These are phyloP conservation scores for Scleropages formosus DNA, from an alignment of 2,797 vertebrate genomes.

Conservation along the genomic window DNA sequence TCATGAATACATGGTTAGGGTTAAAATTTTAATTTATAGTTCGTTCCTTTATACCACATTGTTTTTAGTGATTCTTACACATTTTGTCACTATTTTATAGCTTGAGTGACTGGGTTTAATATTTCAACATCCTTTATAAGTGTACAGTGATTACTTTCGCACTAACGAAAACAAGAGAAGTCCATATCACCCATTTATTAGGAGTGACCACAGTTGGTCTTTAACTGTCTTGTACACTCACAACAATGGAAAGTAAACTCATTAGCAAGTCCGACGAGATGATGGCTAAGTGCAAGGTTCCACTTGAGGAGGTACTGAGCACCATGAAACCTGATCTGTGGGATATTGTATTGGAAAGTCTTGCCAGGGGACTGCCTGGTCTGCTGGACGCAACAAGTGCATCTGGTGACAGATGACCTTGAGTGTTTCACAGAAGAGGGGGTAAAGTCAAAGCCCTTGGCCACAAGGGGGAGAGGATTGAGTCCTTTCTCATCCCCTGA, in stretches of 20 bases:
- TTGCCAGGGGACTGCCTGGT: conserved; percentile 7
- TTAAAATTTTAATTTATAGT: too few relatives aligned
- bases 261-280: conserved; percentile 19
- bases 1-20: too few relatives aligned
- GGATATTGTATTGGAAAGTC: conserved; percentile 26
- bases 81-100: too few relatives aligned
- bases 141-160: too few relatives aligned
- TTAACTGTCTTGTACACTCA: background rate
- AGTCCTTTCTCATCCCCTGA: conserved; percentile 40
- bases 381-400: background rate
- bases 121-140: too few relatives aligned
- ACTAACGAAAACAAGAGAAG: too few relatives aligned
- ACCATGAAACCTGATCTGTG: background rate
- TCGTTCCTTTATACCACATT: too few relatives aligned
- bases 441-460: conserved; percentile 39
- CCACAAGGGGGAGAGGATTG: conserved; percentile 53
- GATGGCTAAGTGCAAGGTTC: conserved; percentile 1
- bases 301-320: conserved; percentile 14
- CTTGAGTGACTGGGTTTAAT: too few relatives aligned
- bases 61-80: too few relatives aligned
- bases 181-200: too few relatives aligned
- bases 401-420: conserved; percentile 27
- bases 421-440: conserved; percentile 32
- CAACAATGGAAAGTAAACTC: conserved; percentile 13
- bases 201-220: background rate